Conservation (phyloP, 2,797 vertebrate species). For the Otus scops region DNA sequence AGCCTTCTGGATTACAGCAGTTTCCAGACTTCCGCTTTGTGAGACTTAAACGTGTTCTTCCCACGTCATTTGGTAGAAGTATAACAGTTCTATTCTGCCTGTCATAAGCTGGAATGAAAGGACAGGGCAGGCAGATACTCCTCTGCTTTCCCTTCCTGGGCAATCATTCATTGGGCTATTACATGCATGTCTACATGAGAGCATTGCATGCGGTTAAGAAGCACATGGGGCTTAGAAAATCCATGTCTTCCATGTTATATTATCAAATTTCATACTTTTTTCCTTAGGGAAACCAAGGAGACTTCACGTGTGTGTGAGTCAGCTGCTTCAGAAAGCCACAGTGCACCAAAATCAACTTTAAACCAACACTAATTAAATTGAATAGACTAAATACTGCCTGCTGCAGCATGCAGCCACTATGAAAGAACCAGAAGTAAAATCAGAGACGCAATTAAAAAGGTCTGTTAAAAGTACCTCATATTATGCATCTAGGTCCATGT, state of each 20-base stretch:
- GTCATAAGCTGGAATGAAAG: not conserved
- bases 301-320: not conserved
- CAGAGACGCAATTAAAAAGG: not conserved
- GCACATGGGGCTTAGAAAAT: not conserved
- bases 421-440: slow-evolving; percentile 2
- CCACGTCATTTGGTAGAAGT: not conserved
- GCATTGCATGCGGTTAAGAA: not conserved
- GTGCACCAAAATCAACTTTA: not conserved
- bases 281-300: not conserved
- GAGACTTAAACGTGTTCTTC: accelerated
- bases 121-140: not conserved
- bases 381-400: not conserved
- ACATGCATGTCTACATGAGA: not conserved
- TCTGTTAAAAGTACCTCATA: not conserved
- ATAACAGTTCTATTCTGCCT: not conserved
- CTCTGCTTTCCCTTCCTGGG: not conserved
- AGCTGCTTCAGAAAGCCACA: not conserved
- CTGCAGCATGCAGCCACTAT: not conserved
- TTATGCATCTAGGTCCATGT: not conserved
- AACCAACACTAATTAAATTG: not conserved
- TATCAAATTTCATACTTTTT: not conserved
- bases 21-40: not conserved
- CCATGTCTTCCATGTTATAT: not conserved
- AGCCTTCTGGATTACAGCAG: not conserved
- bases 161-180: not conserved